A percentile compares a stretch with the other conserved stretches of the same genome.
Conservation (phyloP, 2,797 vertebrate genomes). For the Alfaro cultratus region DNA sequence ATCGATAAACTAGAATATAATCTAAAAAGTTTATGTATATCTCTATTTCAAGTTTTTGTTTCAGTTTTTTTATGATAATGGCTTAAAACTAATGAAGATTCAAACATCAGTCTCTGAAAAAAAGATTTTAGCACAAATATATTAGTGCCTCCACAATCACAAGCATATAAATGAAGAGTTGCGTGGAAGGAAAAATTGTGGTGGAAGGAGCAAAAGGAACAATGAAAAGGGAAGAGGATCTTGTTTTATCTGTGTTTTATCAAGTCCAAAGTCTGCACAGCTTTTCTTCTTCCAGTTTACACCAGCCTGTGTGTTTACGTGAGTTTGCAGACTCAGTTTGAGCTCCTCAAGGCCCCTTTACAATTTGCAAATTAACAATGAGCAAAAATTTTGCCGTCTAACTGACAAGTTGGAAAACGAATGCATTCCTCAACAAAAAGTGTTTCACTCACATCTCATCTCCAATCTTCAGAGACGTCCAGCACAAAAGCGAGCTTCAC, state of each 20-base stretch:
- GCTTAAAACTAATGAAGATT: too few relatives aligned
- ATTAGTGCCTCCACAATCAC: neutral
- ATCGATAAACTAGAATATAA: neutral
- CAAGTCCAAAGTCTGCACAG: neutral
- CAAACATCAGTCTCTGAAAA: neutral
- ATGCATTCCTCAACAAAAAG: neutral
- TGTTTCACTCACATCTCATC: neutral
- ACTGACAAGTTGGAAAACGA: neutral
- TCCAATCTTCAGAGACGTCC: neutral
- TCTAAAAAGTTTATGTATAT: neutral
- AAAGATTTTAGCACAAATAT: neutral
- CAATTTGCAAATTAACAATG: neutral
- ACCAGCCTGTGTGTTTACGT: neutral
- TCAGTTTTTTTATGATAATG: neutral
- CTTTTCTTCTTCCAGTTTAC: neutral
- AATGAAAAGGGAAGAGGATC: neutral
- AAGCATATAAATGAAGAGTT: neutral
- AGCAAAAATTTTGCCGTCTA: slow-evolving; percentile 1
- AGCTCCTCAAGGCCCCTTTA: neutral
- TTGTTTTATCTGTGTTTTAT: too few relatives aligned
- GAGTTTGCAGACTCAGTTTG: neutral
- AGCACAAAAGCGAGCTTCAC: slow-evolving; percentile 13
- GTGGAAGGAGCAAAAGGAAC: neutral
- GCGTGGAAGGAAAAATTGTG: neutral
- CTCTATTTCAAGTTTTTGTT: neutral